Percentiles rank a stretch among this genome's conserved stretches.
Evolutionary conservation across 2,797 vertebrate genomes (phyloP).

Genomic region (Gadopsis bispinosus): DNA sequence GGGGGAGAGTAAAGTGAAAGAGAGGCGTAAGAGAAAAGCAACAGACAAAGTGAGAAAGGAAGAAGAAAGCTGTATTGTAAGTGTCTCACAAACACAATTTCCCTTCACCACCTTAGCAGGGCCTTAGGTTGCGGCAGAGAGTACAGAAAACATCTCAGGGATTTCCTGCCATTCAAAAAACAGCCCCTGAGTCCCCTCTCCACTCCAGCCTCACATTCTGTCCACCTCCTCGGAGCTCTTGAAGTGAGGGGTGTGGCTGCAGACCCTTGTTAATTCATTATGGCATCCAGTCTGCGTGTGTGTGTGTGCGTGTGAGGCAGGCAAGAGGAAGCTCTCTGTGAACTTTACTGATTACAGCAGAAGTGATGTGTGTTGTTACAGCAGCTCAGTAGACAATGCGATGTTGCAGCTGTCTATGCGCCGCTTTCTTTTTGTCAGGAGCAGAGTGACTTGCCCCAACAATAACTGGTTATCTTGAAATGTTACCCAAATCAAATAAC

Average conservation of each 20-base stretch:
- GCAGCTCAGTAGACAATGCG: slow-evolving; percentile 54
- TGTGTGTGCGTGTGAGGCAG: slow-evolving; percentile 24
- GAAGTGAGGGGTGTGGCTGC: slow-evolving; percentile 63
- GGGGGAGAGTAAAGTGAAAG: not conserved
- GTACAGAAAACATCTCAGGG: slow-evolving; percentile 85
- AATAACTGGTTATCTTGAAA: not conserved
- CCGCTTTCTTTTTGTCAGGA: not conserved
- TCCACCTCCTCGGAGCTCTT: slow-evolving; percentile 68
- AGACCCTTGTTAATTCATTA: slow-evolving; percentile 67
- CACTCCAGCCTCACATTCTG: slow-evolving; percentile 57
- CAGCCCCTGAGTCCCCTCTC: slow-evolving; percentile 66
- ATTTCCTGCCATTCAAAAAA: slow-evolving; percentile 87
- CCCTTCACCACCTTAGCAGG: slow-evolving; percentile 62
- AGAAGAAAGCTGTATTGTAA: slow-evolving; percentile 15
- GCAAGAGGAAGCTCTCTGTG: slow-evolving; percentile 69
- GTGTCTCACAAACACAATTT: slow-evolving; percentile 63
- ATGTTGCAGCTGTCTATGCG: slow-evolving; percentile 25
- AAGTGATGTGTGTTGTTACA: slow-evolving; percentile 64
- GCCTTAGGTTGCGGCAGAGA: slow-evolving; percentile 71
- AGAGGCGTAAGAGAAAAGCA: slow-evolving; percentile 12
- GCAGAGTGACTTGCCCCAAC: not conserved
- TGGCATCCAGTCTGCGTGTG: slow-evolving; percentile 43
- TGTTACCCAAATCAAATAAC: not conserved
- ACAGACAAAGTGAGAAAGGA: not conserved
- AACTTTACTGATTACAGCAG: slow-evolving; percentile 70